These are phyloP conservation scores for Siniperca scherzeri DNA, from an alignment of 2,797 vertebrate species.

Conservation along the genomic window DNA sequence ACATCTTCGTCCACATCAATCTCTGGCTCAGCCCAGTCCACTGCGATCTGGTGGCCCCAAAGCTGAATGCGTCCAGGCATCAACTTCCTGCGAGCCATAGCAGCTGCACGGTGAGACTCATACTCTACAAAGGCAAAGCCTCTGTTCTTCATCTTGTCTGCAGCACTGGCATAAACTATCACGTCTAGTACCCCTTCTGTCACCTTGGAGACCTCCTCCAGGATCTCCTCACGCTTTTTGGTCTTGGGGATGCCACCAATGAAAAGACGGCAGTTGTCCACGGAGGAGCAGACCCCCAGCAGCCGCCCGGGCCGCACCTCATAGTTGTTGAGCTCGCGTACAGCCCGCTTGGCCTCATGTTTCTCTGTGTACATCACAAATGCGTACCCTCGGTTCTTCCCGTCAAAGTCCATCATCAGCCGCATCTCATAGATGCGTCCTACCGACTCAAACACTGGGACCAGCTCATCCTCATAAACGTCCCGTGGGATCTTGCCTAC, in stretches of 20 bases:
- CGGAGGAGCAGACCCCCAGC: slow-evolving; percentile 96
- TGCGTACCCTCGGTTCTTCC: slow-evolving; percentile 97
- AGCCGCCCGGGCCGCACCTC: slow-evolving; percentile 96
- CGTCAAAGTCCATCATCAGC: slow-evolving; percentile 99
- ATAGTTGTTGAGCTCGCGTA: slow-evolving; percentile 98
- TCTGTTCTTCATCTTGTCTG: slow-evolving; percentile 99
- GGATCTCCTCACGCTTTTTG: slow-evolving; percentile 99
- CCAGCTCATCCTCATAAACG: slow-evolving; percentile 97
- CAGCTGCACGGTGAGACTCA: slow-evolving; percentile 96
- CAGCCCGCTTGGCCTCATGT: slow-evolving; percentile 95
- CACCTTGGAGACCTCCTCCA: slow-evolving; percentile 98
- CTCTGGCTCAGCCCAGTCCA: slow-evolving; percentile 99
- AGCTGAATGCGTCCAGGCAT: slow-evolving; percentile 98
- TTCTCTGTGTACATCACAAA: slow-evolving; percentile 99
- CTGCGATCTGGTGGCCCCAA: slow-evolving; percentile 99
- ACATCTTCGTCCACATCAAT: slow-evolving; percentile 99
- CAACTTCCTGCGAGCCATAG: slow-evolving; percentile 98
- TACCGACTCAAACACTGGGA: slow-evolving; percentile 94
- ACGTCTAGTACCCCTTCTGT: slow-evolving; percentile 98
- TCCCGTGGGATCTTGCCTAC: slow-evolving; percentile 98
- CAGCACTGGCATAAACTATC: slow-evolving; percentile 97
- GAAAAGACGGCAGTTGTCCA: slow-evolving; percentile 99
- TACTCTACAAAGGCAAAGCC: slow-evolving; percentile 99
- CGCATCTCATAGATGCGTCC: slow-evolving; percentile 99
- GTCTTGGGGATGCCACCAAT: slow-evolving; percentile 99